A percentile compares a stretch with the other conserved stretches of the same genome.
Conservation (phyloP, 2,113 vertebrate genomes). For the Rhabdornis inornatus region DNA sequence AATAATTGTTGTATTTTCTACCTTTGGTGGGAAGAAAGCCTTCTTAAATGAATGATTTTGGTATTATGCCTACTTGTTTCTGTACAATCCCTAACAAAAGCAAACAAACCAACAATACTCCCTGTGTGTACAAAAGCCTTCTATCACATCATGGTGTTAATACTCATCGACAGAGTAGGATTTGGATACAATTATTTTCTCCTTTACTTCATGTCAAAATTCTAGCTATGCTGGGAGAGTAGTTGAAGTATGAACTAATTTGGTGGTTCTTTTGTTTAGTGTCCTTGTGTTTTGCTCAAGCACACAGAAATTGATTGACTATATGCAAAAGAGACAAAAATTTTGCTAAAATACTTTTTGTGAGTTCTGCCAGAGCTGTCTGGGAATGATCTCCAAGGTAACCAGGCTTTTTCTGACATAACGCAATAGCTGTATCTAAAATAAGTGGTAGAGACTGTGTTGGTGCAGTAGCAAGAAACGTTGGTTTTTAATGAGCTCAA, state of each 20-base stretch:
- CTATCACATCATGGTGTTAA: rapidly evolving
- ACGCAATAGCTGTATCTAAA: conserved; percentile 20
- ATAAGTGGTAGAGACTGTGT: neutral
- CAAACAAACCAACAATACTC: neutral
- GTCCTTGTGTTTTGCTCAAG: neutral
- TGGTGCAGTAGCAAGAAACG: conserved; percentile 14
- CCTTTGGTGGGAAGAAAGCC: neutral
- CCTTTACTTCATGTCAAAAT: neutral
- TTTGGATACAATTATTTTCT: neutral
- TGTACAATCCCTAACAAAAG: neutral
- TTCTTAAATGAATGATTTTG: neutral
- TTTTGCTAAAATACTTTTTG: neutral
- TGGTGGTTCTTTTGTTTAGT: neutral
- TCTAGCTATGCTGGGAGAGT: neutral
- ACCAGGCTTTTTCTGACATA: conserved; percentile 21
- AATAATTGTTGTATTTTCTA: neutral
- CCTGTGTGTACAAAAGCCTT: neutral
- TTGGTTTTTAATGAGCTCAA: neutral
- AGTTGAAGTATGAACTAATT: neutral
- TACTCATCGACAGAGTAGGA: neutral
- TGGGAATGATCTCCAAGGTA: conserved; percentile 50
- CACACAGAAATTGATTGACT: neutral
- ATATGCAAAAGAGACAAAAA: neutral
- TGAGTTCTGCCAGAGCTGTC: neutral
- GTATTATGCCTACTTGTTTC: neutral